Evolutionary conservation across 2,797 vertebrate species (phyloP).

Genomic region (Adrianichthys oophorus): DNA sequence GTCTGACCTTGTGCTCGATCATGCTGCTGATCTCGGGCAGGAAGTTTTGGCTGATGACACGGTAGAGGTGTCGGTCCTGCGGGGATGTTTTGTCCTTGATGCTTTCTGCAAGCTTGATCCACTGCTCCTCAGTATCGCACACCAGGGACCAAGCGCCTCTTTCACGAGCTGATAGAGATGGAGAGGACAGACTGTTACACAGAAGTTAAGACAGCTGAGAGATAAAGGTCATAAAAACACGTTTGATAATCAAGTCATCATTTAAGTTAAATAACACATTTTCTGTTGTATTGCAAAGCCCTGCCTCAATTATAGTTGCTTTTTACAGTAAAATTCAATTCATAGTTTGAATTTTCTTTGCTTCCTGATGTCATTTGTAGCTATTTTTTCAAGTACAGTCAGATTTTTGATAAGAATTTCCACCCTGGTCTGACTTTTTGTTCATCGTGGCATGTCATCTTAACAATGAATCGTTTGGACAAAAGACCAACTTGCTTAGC

Average conservation of each 20-base stretch:
- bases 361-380: no score
- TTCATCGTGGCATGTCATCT: no score
- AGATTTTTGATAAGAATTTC: no score
- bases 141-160: constrained; percentile 88
- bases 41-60: constrained; percentile 96
- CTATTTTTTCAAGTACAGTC: no score
- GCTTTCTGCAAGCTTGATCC: constrained; percentile 90
- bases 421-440: no score
- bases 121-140: constrained; percentile 94
- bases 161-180: constrained; percentile 48
- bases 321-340: no score
- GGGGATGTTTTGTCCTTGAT: constrained; percentile 91
- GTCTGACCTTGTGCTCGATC: constrained; percentile 94
- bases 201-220: not conserved
- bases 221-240: not conserved
- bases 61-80: constrained; percentile 93
- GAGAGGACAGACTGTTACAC: not conserved
- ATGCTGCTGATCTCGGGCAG: constrained; percentile 97
- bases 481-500: no score
- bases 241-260: not conserved
- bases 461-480: no score
- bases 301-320: no score
- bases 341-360: no score
- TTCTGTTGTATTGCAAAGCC: no score
- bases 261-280: not conserved